Evolutionary conservation across 1,140 invertebrate genomes (phyloP).

Genomic region (Bombus consobrinus): DNA sequence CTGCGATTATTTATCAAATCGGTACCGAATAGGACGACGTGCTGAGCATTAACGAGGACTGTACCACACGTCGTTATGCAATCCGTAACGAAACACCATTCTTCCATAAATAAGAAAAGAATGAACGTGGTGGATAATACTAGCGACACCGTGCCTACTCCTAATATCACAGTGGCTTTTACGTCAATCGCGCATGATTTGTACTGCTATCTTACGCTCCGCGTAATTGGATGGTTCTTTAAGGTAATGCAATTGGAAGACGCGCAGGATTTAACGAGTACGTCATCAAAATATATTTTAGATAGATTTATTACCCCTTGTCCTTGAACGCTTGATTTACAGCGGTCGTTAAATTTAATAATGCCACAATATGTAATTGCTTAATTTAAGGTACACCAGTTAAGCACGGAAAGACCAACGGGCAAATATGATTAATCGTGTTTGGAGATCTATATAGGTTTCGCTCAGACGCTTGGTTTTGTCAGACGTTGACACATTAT

Average conservation of each 20-base stretch:
- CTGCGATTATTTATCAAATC: constrained; percentile 70
- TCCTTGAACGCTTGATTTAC: constrained; percentile 14
- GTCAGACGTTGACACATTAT: too few species aligned
- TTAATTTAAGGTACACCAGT: not conserved
- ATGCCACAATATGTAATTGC: constrained; percentile 6
- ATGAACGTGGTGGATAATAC: constrained; percentile 53
- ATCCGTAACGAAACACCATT: constrained; percentile 37
- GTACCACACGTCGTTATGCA: constrained; percentile 52
- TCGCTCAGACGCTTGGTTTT: not conserved
- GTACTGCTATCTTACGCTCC: constrained; percentile 18
- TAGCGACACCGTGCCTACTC: constrained; percentile 19
- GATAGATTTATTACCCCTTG: constrained; percentile 19
- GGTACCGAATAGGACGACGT: constrained; percentile 64
- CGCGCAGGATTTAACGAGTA: constrained; percentile 24
- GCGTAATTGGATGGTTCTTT: constrained; percentile 39
- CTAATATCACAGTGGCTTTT: constrained; percentile 20
- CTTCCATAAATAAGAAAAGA: constrained; percentile 53
- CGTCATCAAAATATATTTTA: constrained; percentile 36
- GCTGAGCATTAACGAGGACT: constrained; percentile 61
- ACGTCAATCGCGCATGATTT: constrained; percentile 27
- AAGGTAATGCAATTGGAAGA: constrained; percentile 14
- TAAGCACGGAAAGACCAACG: not conserved
- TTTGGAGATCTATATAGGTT: not conserved
- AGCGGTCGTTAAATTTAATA: constrained; percentile 37
- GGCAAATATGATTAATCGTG: not conserved